phyloP scores from a whole-genome alignment of 2,797 vertebrate genomes.

The Graptemys geographica region DNA sequence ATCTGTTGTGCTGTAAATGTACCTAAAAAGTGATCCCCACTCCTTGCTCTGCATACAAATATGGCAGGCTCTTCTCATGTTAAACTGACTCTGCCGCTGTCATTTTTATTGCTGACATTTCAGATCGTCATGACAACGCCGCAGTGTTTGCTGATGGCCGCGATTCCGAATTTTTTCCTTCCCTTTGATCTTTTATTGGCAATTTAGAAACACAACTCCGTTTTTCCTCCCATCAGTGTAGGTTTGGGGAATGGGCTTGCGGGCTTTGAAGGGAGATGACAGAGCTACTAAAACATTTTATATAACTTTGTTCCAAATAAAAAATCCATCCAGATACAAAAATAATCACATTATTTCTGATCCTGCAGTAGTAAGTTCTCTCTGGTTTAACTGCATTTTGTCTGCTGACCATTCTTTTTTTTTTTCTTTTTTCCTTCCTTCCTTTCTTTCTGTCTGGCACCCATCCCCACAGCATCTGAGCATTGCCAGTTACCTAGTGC shows the following conservation, averaged over 20 bases:
- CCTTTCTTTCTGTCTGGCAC: fast-evolving
- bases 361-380: background rate
- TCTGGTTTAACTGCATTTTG: fast-evolving
- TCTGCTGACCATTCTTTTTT: background rate
- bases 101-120: background rate
- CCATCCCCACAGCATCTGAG: background rate
- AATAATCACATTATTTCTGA: background rate
- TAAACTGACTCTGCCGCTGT: too few relatives aligned
- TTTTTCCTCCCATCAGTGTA: background rate
- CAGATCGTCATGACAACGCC: fast-evolving
- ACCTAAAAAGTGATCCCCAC: too few relatives aligned
- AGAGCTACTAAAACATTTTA: background rate
- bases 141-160: background rate
- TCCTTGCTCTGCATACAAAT: too few relatives aligned
- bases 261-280: background rate
- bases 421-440: background rate
- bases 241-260: background rate
- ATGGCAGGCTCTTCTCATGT: too few relatives aligned
- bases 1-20: too few relatives aligned
- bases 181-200: background rate
- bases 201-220: background rate
- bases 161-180: conserved; percentile 8
- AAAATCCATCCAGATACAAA: background rate
- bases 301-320: background rate
- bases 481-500: too few relatives aligned